Conservation (phyloP, 2,113 vertebrate species). For the Brachypteracias leptosomus region DNA sequence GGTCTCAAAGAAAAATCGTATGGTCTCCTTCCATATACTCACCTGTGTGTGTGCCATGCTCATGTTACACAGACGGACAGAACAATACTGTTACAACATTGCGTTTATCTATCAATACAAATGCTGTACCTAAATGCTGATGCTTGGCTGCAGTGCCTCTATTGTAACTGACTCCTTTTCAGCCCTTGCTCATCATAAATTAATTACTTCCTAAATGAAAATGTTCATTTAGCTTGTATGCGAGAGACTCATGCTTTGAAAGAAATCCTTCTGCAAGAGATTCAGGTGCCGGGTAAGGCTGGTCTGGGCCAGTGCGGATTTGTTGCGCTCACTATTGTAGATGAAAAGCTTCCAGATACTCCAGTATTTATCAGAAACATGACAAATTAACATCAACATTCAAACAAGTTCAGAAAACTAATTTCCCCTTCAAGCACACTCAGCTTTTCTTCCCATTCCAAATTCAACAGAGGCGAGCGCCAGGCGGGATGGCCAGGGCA, state of each 20-base stretch:
- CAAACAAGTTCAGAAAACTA: neutral
- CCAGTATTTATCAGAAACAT: neutral
- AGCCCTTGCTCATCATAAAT: neutral
- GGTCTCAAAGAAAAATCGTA: neutral
- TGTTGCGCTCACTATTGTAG: neutral
- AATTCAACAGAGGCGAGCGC: rapidly evolving
- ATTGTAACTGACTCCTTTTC: neutral
- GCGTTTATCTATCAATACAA: neutral
- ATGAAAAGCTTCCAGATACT: neutral
- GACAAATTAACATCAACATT: neutral
- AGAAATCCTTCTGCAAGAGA: neutral
- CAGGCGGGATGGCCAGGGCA: neutral
- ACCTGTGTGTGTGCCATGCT: neutral
- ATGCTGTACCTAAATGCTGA: neutral
- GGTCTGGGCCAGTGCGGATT: neutral
- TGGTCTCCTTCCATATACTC: neutral
- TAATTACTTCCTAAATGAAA: neutral
- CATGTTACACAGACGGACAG: neutral
- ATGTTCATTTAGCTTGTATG: neutral
- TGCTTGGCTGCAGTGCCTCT: neutral
- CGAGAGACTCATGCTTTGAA: neutral
- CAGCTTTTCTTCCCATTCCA: neutral
- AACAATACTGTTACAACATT: neutral
- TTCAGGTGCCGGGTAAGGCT: neutral
- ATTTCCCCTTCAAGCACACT: neutral